These are phyloP conservation scores for Trididemnum miniatum DNA, from an alignment of 23 tunicate genomes.

Conservation along the genomic window DNA sequence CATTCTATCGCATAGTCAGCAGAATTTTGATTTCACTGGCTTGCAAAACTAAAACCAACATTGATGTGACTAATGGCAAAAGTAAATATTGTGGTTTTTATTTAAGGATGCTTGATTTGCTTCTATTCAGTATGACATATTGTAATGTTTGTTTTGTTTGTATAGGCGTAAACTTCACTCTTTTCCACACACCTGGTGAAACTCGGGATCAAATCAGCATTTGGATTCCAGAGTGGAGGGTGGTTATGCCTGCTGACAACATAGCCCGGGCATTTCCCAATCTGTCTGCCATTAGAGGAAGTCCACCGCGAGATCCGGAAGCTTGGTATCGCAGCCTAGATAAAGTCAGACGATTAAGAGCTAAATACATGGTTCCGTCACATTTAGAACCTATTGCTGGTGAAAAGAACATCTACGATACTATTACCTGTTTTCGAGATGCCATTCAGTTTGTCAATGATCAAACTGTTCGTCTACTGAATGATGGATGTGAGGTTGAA, in stretches of 20 bases:
- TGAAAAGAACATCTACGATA: conserved; percentile 43
- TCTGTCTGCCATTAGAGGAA: conserved; percentile 85
- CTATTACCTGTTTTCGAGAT: conserved; percentile 59
- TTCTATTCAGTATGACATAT: too few relatives aligned
- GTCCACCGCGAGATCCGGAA: conserved; percentile 49
- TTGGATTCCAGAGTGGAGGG: conserved; percentile 73
- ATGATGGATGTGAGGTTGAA: conserved; percentile 41
- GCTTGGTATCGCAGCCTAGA: conserved; percentile 72
- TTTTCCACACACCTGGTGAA: conserved; percentile 93
- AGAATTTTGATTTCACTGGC: too few relatives aligned
- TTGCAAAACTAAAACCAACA: too few relatives aligned
- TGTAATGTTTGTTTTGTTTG: too few relatives aligned
- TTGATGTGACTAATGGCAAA: too few relatives aligned
- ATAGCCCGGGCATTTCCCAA: conserved; percentile 88
- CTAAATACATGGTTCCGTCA: conserved; percentile 65
- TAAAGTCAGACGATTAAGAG: conserved; percentile 35
- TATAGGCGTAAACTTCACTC: conserved; percentile 56
- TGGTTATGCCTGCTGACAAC: conserved; percentile 74
- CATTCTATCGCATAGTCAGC: too few relatives aligned
- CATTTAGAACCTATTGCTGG: conserved; percentile 75
- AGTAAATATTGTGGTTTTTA: too few relatives aligned
- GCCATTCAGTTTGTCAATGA: conserved; percentile 83
- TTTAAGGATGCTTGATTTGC: too few relatives aligned
- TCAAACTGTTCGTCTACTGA: conserved; percentile 68
- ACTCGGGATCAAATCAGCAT: conserved; percentile 85